These are phyloP conservation scores for Tragelaphus oryx DNA, from an alignment of 2,797 vertebrate genomes.

Conservation along the genomic window DNA sequence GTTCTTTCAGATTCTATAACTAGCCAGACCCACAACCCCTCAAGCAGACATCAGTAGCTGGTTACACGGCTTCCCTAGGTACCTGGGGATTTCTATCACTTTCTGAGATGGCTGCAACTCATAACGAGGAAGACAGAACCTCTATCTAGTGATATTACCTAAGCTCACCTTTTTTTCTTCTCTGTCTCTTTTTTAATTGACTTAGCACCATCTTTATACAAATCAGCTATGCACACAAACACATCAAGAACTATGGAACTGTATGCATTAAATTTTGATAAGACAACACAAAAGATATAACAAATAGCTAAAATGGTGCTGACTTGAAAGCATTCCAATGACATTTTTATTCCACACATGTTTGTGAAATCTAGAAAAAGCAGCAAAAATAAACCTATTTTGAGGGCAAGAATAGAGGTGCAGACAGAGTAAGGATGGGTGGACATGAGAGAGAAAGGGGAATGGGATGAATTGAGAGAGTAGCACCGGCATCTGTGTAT, in stretches of 20 bases:
- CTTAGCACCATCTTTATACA: background rate
- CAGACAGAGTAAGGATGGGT: background rate
- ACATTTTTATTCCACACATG: background rate
- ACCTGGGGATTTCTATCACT: background rate
- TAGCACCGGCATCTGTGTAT: accelerated
- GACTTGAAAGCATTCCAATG: background rate
- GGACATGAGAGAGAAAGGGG: background rate
- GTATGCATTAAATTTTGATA: background rate
- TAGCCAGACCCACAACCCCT: background rate
- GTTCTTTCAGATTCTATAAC: background rate
- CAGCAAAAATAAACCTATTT: background rate
- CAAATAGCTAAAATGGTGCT: background rate
- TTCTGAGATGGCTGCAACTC: background rate
- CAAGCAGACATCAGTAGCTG: background rate
- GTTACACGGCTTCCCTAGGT: background rate
- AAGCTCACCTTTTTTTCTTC: background rate
- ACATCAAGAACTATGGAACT: background rate
- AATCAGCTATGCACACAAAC: background rate
- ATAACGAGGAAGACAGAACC: background rate
- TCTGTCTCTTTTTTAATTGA: background rate
- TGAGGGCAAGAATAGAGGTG: background rate
- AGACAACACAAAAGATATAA: background rate
- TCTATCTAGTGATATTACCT: background rate
- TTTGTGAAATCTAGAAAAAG: background rate
- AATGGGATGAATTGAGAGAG: background rate